phyloP scores from a whole-genome alignment of 1,140 invertebrate species.

The Aphelenchoides avenae region DNA sequence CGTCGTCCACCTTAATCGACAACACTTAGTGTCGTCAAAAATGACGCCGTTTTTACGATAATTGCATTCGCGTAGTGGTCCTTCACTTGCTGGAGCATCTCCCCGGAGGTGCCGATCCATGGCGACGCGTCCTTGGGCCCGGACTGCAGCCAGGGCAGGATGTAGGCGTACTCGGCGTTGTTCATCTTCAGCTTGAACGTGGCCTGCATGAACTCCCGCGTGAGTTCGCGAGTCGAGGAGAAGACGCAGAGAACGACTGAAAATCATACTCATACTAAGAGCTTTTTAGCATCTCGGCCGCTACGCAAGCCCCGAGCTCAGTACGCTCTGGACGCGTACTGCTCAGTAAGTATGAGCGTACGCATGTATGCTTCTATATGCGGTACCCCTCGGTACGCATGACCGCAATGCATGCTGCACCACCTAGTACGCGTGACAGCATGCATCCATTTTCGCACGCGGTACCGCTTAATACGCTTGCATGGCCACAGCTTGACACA shows the following conservation, averaged over 20 bases:
- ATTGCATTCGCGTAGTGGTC: conserved; percentile 57
- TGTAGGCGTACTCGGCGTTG: conserved; percentile 51
- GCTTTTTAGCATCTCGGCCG: too few species aligned
- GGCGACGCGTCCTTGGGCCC: conserved; percentile 56
- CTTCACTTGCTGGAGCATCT: conserved; percentile 58
- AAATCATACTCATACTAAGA: too few species aligned
- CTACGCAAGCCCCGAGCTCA: too few species aligned
- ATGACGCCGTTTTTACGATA: conserved; percentile 37
- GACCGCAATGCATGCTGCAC: too few species aligned
- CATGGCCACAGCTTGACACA: too few species aligned
- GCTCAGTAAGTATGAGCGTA: too few species aligned
- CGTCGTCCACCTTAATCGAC: conserved; percentile 55
- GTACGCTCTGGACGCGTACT: too few species aligned
- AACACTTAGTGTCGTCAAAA: conserved; percentile 27
- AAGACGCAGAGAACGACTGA: conserved; percentile 55
- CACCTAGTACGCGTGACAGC: too few species aligned
- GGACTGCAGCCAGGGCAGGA: conserved; percentile 56
- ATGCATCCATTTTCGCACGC: too few species aligned
- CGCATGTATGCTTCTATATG: too few species aligned
- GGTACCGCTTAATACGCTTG: too few species aligned
- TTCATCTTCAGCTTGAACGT: conserved; percentile 45
- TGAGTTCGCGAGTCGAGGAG: conserved; percentile 53
- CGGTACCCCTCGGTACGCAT: too few species aligned
- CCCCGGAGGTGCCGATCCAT: conserved; percentile 53
- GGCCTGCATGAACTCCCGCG: conserved; percentile 56